Evolutionary conservation across 2,888 invertebrate genomes (phyloP).

Genomic region (Muscina levida): DNA sequence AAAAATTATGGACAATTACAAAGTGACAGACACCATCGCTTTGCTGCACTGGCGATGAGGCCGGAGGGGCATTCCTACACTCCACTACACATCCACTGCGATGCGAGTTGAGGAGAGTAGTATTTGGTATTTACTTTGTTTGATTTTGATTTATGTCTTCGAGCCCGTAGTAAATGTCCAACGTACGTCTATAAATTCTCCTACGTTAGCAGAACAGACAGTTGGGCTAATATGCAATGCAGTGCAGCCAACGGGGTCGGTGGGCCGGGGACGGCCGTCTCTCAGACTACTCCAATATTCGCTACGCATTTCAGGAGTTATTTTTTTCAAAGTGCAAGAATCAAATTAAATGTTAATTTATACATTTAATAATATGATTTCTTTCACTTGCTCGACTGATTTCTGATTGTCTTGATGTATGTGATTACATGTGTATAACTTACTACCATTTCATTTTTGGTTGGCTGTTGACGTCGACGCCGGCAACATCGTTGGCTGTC

Average conservation of each 20-base stretch:
- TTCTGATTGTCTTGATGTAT: constrained; percentile 60
- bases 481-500: constrained; percentile 34
- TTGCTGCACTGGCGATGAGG: not conserved
- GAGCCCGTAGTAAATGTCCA: constrained; percentile 77
- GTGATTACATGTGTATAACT: constrained; percentile 26
- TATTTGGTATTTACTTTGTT: not conserved
- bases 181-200: constrained; percentile 59
- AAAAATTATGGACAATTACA: constrained; percentile 59
- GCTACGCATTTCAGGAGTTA: constrained; percentile 38
- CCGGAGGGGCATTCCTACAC: constrained; percentile 21
- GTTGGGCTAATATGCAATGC: constrained; percentile 13
- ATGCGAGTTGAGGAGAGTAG: not conserved
- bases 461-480: constrained; percentile 36
- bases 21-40: constrained; percentile 51
- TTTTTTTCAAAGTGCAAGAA: constrained; percentile 39
- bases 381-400: constrained; percentile 58
- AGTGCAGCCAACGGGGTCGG: not conserved
- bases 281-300: constrained; percentile 39
- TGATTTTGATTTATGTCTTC: constrained; percentile 77
- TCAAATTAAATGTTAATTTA: constrained; percentile 78
- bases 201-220: constrained; percentile 29
- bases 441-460: not conserved
- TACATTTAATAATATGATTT: constrained; percentile 73
- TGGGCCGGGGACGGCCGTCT: not conserved
- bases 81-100: not conserved